Conservation (phyloP, 35 echinoderm and acorn worm species). For the Acanthaster planci region DNA sequence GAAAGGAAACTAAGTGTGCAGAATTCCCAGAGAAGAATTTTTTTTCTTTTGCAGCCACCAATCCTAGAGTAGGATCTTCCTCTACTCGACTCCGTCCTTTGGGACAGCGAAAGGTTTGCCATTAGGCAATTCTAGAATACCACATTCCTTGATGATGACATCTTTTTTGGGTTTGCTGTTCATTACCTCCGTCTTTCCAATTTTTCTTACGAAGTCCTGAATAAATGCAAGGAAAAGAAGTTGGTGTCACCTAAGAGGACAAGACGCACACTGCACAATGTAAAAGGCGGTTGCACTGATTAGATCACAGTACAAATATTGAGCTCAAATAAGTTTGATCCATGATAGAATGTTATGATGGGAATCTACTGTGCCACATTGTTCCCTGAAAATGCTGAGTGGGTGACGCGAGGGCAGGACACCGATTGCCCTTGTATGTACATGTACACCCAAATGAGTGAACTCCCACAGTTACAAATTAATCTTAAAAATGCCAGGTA, state of each 20-base stretch:
- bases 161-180: constrained; percentile 48
- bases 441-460: too few species aligned
- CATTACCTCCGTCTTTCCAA: constrained; percentile 60
- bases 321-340: neutral
- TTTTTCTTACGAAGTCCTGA: constrained; percentile 77
- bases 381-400: neutral
- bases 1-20: too few species aligned
- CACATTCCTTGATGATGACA: constrained; percentile 55
- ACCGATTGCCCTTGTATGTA: too few species aligned
- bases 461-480: neutral
- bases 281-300: neutral
- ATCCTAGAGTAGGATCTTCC: too few species aligned
- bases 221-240: constrained; percentile 28
- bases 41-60: too few species aligned
- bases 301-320: neutral
- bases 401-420: neutral
- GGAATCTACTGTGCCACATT: neutral
- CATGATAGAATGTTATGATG: neutral
- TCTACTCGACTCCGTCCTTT: constrained; percentile 17
- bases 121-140: constrained; percentile 38
- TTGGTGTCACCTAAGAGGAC: neutral
- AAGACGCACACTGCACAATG: neutral
- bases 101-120: constrained; percentile 53
- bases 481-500: neutral
- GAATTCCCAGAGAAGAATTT: too few species aligned